phyloP scores from a whole-genome alignment of 2,797 vertebrate species.

The Carapus acus region DNA sequence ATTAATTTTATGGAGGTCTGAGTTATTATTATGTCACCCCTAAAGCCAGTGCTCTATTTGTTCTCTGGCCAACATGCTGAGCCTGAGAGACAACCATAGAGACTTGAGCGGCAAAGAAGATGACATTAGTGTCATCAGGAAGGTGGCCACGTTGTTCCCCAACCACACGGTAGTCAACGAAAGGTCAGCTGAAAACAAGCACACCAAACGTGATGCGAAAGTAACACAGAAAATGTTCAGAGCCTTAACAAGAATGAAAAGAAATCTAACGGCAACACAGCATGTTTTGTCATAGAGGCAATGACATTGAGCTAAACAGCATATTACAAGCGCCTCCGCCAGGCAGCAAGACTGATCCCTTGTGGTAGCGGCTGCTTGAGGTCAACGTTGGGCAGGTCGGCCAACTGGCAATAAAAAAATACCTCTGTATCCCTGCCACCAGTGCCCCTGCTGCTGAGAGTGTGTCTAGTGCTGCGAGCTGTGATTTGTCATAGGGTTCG shows the following conservation, averaged over 20 bases:
- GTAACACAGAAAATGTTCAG: slow-evolving; percentile 8
- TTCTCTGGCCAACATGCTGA: slow-evolving; percentile 11
- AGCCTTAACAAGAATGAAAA: slow-evolving; percentile 10
- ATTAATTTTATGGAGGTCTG: neutral
- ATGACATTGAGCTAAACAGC: slow-evolving; percentile 52
- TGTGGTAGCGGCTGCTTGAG: slow-evolving; percentile 41
- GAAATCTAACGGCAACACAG: slow-evolving; percentile 16
- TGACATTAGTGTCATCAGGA: slow-evolving; percentile 13
- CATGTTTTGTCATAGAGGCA: slow-evolving; percentile 46
- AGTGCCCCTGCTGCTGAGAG: slow-evolving; percentile 48
- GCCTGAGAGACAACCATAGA: slow-evolving; percentile 25
- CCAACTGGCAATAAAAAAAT: slow-evolving; percentile 53
- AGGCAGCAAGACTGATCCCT: slow-evolving; percentile 48
- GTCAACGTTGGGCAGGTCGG: slow-evolving; percentile 51
- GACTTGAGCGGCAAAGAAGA: slow-evolving; percentile 17
- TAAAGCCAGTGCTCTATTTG: slow-evolving; percentile 20
- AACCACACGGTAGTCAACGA: slow-evolving; percentile 29
- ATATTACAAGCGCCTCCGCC: slow-evolving; percentile 38
- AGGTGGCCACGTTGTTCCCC: slow-evolving; percentile 17
- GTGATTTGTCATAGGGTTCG: slow-evolving; percentile 57
- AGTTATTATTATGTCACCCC: slow-evolving; percentile 20
- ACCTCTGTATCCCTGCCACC: slow-evolving; percentile 42
- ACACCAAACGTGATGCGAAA: slow-evolving; percentile 6
- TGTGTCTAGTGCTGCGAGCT: slow-evolving; percentile 53
- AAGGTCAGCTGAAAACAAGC: slow-evolving; percentile 26